These are phyloP conservation scores for Hippolais icterina DNA, from an alignment of 2,113 vertebrate genomes.

Conservation along the genomic window DNA sequence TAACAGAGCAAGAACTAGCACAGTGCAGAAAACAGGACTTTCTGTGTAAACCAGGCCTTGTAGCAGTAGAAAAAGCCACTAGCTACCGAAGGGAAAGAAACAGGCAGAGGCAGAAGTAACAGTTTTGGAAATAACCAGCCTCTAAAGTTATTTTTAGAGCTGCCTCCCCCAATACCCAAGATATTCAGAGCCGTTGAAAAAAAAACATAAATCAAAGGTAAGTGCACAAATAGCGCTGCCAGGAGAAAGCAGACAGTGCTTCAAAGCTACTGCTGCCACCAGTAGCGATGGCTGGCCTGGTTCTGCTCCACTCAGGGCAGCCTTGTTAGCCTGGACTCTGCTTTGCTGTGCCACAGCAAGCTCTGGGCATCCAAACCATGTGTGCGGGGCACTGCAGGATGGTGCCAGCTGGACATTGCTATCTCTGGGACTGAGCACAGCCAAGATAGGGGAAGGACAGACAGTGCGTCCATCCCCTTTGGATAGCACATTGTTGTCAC, in stretches of 20 bases:
- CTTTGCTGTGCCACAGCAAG: neutral
- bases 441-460: neutral
- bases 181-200: neutral
- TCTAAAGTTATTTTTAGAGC: slow-evolving; percentile 25
- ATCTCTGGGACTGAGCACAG: neutral
- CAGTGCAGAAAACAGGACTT: neutral
- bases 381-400: neutral
- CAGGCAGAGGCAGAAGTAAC: neutral
- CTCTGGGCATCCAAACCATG: accelerated
- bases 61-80: neutral
- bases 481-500: neutral
- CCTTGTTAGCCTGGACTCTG: neutral
- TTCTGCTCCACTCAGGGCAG: neutral
- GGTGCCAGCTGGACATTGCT: accelerated
- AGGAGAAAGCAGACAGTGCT: neutral
- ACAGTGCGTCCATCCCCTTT: neutral
- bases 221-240: neutral
- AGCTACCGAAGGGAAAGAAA: neutral
- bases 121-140: neutral
- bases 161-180: neutral
- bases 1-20: neutral
- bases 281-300: neutral
- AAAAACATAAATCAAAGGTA: slow-evolving; percentile 7
- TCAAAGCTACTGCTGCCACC: slow-evolving; percentile 7
- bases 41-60: neutral